Percentiles rank a stretch among this genome's conserved stretches.
Evolutionary conservation across 2,113 vertebrate species (phyloP).

Genomic region (Excalfactoria chinensis): DNA sequence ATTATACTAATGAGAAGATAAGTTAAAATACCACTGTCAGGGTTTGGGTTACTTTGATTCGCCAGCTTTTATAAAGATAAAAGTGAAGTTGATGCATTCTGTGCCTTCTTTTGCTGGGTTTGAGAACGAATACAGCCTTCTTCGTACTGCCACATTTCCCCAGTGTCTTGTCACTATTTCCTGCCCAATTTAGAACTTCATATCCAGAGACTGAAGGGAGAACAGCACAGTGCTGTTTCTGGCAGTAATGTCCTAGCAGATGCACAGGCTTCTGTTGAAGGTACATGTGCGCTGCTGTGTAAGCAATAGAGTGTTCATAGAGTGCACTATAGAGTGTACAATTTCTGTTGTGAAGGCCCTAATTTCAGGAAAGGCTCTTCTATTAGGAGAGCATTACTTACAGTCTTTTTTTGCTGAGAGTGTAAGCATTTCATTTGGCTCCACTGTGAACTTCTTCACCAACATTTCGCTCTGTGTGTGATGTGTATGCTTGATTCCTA

Average conservation of each 20-base stretch:
- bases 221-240: neutral
- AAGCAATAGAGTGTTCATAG: neutral
- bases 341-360: neutral
- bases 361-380: neutral
- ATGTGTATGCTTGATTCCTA: neutral
- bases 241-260: neutral
- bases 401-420: neutral
- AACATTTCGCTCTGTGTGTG: neutral
- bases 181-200: neutral
- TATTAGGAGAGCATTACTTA: neutral
- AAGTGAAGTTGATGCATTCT: neutral
- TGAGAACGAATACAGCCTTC: neutral
- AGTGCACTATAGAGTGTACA: neutral
- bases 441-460: neutral
- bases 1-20: neutral
- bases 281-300: neutral
- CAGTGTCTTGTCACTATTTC: neutral
- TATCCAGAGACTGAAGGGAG: neutral
- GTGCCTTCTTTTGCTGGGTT: neutral
- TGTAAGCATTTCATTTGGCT: neutral
- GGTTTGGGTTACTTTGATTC: neutral
- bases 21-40: neutral
- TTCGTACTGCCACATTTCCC: neutral
- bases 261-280: neutral
- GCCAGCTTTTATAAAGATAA: neutral